Percentiles rank a stretch among this genome's conserved stretches.
These are phyloP conservation scores for Distichodus sexfasciatus DNA, from an alignment of 2,797 vertebrate species.

Conservation along the genomic window DNA sequence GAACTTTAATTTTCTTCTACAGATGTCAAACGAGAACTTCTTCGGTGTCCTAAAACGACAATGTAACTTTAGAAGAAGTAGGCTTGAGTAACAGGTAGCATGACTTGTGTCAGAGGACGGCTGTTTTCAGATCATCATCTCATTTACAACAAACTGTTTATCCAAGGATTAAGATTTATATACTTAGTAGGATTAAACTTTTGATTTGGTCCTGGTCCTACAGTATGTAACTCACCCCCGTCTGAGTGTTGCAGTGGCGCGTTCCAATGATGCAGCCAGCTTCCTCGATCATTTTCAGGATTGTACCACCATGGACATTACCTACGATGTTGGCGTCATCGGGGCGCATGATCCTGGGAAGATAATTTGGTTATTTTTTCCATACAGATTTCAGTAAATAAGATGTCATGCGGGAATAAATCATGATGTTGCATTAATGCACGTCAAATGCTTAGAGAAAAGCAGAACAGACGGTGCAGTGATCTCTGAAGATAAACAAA, in stretches of 20 bases:
- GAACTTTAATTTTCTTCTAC: too few species aligned
- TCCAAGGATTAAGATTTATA: too few species aligned
- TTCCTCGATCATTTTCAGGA: constrained; percentile 97
- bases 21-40: too few species aligned
- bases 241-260: constrained; percentile 88
- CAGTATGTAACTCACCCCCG: constrained; percentile 68
- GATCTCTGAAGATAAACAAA: neutral
- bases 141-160: too few species aligned
- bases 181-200: neutral
- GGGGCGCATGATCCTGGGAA: constrained; percentile 88
- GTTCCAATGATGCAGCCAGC: constrained; percentile 91
- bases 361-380: neutral
- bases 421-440: neutral
- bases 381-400: neutral
- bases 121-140: too few species aligned
- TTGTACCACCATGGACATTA: constrained; percentile 89
- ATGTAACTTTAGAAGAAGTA: too few species aligned
- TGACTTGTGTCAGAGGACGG: too few species aligned
- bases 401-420: neutral
- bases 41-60: too few species aligned
- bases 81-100: too few species aligned
- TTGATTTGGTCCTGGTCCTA: neutral
- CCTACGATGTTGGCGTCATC: constrained; percentile 91
- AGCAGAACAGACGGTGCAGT: neutral
- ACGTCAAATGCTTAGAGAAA: too few species aligned